These are phyloP conservation scores for Chrysemys picta DNA, from an alignment of 2,113 vertebrate genomes.

Conservation along the genomic window DNA sequence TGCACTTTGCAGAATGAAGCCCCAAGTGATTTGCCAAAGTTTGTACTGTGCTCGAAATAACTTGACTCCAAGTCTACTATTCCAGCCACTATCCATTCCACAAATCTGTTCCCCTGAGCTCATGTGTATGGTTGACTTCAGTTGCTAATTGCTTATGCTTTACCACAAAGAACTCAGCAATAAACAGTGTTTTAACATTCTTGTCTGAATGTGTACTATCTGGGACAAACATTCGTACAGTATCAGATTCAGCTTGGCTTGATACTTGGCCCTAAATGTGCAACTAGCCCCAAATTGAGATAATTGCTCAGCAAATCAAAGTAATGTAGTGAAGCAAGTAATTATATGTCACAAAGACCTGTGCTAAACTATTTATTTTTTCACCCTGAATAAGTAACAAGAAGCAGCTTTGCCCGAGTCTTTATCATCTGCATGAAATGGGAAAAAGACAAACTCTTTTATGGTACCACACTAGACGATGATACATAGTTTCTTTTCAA, in stretches of 20 bases:
- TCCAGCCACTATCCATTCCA: neutral
- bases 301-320: slow-evolving; percentile 64
- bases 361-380: slow-evolving; percentile 16
- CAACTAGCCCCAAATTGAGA: slow-evolving; percentile 39
- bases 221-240: neutral
- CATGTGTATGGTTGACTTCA: neutral
- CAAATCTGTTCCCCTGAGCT: neutral
- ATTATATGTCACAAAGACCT: slow-evolving; percentile 47
- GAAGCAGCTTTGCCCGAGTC: neutral
- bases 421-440: neutral
- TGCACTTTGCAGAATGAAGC: neutral
- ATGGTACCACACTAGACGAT: neutral
- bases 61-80: neutral
- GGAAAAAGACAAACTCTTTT: neutral
- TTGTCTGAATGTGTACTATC: neutral
- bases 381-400: neutral
- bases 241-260: neutral
- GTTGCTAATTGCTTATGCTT: neutral
- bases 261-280: neutral
- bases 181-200: neutral
- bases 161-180: neutral
- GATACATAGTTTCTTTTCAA: neutral
- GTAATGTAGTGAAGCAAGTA: slow-evolving; percentile 52
- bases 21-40: neutral
- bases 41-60: neutral